Evolutionary conservation across 2,113 vertebrate genomes (phyloP).

Genomic region (Athene cunicularia): DNA sequence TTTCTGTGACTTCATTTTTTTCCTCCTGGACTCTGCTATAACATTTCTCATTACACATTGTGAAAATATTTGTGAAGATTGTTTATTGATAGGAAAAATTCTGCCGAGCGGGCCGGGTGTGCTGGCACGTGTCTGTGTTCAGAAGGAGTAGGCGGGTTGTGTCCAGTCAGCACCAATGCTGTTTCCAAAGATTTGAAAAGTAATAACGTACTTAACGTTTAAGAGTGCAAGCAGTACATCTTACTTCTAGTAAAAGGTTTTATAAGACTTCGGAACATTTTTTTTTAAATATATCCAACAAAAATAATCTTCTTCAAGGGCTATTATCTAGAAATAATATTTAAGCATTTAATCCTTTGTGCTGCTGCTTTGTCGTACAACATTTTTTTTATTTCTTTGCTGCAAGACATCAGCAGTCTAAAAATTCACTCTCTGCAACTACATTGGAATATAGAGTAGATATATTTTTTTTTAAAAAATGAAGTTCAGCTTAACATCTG

Average conservation of each 20-base stretch:
- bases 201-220: neutral
- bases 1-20: slow-evolving; percentile 36
- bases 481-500: neutral
- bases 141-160: neutral
- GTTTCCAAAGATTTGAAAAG: slow-evolving; percentile 44
- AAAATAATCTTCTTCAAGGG: neutral
- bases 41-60: slow-evolving; percentile 4
- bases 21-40: neutral
- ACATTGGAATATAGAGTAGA: neutral
- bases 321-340: slow-evolving; percentile 25
- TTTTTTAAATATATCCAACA: neutral
- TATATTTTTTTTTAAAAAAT: neutral
- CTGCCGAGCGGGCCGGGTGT: neutral
- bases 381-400: neutral
- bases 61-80: slow-evolving; percentile 36
- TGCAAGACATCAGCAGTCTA: neutral
- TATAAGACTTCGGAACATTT: slow-evolving; percentile 5
- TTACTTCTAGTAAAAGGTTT: neutral
- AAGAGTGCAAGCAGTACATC: neutral
- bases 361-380: neutral
- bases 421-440: neutral
- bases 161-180: neutral
- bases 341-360: slow-evolving; percentile 1
- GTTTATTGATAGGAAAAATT: slow-evolving; percentile 27
- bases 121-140: neutral